Percentiles rank a stretch among this genome's conserved stretches.
Evolutionary conservation across 2,113 vertebrate genomes (phyloP).

Genomic region (Platichthys stellatus): DNA sequence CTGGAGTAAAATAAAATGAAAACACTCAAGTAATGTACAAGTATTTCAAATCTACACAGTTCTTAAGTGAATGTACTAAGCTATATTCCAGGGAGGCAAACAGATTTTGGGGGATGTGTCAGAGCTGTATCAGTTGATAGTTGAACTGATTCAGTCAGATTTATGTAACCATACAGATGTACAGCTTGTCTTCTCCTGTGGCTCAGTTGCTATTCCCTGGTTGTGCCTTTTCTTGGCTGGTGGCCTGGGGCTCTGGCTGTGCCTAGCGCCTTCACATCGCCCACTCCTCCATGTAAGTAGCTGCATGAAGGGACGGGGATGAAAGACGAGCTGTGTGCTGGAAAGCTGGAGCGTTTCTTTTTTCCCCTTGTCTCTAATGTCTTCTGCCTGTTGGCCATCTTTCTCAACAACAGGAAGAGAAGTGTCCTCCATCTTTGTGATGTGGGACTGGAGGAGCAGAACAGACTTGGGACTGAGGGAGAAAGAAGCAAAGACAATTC

Average conservation of each 20-base stretch:
- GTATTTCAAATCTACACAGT: no score
- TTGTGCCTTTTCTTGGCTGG: neutral
- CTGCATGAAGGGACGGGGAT: constrained; percentile 40
- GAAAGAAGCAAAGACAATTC: constrained; percentile 37
- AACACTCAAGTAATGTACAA: no score
- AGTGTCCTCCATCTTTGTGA: no score
- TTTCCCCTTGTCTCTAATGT: constrained; percentile 36
- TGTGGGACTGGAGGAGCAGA: constrained; percentile 32
- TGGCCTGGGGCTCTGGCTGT: constrained; percentile 46
- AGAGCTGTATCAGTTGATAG: no score
- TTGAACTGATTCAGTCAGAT: no score
- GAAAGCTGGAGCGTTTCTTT: neutral
- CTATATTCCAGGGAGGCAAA: no score
- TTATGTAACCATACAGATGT: no score
- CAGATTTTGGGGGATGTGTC: no score
- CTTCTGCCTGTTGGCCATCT: neutral
- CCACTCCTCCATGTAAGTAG: constrained; percentile 40
- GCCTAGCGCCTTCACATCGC: constrained; percentile 29
- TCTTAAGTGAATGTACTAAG: no score
- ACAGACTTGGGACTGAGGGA: constrained; percentile 38
- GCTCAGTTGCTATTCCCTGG: constrained; percentile 16
- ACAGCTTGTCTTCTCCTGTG: neutral
- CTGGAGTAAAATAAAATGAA: no score
- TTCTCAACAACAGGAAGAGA: no score
- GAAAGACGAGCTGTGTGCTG: constrained; percentile 44